Evolutionary conservation across 2,797 vertebrate genomes (phyloP), one percentile per base, ranked within the genome.

Genomic region (Myotis findleyi): DNA sequence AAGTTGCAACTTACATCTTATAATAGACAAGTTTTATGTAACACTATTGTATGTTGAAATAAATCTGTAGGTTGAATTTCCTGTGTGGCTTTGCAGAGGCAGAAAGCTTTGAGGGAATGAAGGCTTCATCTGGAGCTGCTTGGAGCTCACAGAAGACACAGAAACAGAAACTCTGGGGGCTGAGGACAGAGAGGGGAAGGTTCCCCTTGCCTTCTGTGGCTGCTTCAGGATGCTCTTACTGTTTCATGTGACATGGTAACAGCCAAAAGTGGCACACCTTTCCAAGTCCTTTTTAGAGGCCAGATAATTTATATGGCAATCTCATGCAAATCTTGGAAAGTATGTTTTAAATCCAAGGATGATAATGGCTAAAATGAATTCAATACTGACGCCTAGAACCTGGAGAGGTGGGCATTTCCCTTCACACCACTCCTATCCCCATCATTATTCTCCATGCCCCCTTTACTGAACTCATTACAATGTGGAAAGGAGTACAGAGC

Each of bases 221-320:
- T 82, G 36, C 17, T 18, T 33, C 10, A 33, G 36, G 6, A 36
- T 25, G 41, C 16, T 59, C 5, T 8, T 27, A 41, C 75, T 16
- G 9, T 66, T 79, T 47, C 8, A 2, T 1, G 13, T 17, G 55
- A 25, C 3, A 21, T 1, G 11, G 36, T 0, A 6, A 6, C 12
- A 18, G 33, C 27, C 49, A 4, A 33, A n/a, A n/a, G 0, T 2
- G 25, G 3, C 41, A 59, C 11, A 6, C 3, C 1, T 13, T 2
- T 0, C 6, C n/a, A 27, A 3, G 1, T 30, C 8, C 7, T 44
- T 66, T 21, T 27, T 51, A 72, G 73, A 51, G 73, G 8, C n/a
- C 49, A 21, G 7, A 21, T 21, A 16, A 17, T 36, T 6, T 33
- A 30, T 38, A 47, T 2, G 14, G 27, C 2, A 17, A 59, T 0